A percentile compares a stretch with the other conserved stretches of the same genome.
Conservation (phyloP, 2,888 invertebrate species). For the Biston stratarius region DNA sequence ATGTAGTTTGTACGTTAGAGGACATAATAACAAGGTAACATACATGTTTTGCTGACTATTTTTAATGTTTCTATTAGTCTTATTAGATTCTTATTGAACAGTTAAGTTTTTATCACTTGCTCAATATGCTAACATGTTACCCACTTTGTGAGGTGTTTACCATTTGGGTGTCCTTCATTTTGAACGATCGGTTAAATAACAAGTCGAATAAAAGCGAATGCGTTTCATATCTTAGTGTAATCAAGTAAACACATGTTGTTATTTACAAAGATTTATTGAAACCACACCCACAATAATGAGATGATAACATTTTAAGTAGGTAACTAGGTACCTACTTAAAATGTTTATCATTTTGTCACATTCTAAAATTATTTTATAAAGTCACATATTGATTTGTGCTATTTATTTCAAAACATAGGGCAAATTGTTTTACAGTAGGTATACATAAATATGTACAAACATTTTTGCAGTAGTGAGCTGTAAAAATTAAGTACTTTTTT, state of each 20-base stretch:
- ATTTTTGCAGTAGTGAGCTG: constrained; percentile 10
- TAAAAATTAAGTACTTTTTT: not conserved
- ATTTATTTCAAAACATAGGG: not conserved
- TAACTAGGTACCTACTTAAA: not conserved
- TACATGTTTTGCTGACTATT: constrained; percentile 58
- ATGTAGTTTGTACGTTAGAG: constrained; percentile 79
- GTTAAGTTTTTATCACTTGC: constrained; percentile 43
- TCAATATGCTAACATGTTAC: constrained; percentile 61
- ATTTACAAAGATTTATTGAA: constrained; percentile 23
- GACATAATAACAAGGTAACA: constrained; percentile 76
- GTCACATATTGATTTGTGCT: not conserved
- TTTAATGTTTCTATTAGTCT: constrained; percentile 49
- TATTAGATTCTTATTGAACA: constrained; percentile 54
- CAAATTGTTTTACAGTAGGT: too few relatives aligned
- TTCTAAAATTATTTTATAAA: constrained; percentile 7
- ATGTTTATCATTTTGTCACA: constrained; percentile 16
- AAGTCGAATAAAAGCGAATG: constrained; percentile 21
- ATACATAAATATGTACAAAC: not conserved
- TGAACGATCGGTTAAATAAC: constrained; percentile 42
- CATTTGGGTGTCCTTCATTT: constrained; percentile 63
- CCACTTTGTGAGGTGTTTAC: constrained; percentile 62
- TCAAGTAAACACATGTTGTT: constrained; percentile 20
- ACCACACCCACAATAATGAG: constrained; percentile 30
- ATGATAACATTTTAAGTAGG: constrained; percentile 8
- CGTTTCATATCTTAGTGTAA: constrained; percentile 15